A percentile compares a stretch with the other conserved stretches of the same genome.
These are phyloP conservation scores for Pristionchus exspectatus DNA, from an alignment of 2,888 invertebrate species.

Conservation along the genomic window DNA sequence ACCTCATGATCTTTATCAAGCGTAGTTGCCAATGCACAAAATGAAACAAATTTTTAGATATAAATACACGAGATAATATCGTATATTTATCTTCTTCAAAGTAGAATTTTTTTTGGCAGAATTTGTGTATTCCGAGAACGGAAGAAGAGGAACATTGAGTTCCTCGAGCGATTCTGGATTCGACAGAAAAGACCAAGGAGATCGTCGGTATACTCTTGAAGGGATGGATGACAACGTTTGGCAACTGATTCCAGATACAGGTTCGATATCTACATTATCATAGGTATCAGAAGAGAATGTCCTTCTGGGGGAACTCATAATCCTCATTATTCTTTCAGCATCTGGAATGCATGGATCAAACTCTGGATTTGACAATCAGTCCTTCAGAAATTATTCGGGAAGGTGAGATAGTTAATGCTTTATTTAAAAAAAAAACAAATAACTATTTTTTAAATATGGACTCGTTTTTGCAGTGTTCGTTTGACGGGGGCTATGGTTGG, in stretches of 20 bases:
- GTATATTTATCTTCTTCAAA: background rate
- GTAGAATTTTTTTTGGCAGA: background rate
- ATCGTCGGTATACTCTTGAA: constrained; percentile 32
- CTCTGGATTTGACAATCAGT: background rate
- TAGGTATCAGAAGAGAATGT: background rate
- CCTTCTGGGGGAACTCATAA: background rate
- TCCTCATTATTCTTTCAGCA: background rate
- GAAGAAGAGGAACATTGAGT: constrained; percentile 49
- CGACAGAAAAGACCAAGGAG: constrained; percentile 61
- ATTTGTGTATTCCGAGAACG: background rate
- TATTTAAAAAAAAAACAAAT: background rate
- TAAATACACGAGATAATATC: too few species aligned
- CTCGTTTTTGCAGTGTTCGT: constrained; percentile 26
- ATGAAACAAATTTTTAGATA: too few species aligned
- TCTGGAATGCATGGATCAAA: background rate
- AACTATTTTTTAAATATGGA: constrained; percentile 36
- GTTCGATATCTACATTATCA: background rate
- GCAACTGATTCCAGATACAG: constrained; percentile 43
- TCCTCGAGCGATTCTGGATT: constrained; percentile 62
- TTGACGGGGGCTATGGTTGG: constrained; percentile 41
- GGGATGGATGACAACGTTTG: constrained; percentile 9
- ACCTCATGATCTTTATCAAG: too few species aligned
- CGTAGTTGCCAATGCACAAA: too few species aligned
- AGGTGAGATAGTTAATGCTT: background rate
- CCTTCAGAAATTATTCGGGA: constrained; percentile 11